phyloP scores from a whole-genome alignment of 2,797 vertebrate genomes.

The Leptodactylus fallax region DNA sequence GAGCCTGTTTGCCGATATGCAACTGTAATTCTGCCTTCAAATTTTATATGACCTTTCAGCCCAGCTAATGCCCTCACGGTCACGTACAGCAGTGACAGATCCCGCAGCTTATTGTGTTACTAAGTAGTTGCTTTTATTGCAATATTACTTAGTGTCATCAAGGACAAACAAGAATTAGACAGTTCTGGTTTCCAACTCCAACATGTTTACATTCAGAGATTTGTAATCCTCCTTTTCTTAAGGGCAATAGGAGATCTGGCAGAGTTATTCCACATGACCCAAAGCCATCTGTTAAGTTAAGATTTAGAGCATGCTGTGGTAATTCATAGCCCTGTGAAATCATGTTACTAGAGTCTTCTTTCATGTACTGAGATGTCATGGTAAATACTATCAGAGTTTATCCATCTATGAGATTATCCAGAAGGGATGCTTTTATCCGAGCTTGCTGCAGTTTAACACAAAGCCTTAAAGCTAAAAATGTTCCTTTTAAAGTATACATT shows the following conservation, averaged over 20 bases:
- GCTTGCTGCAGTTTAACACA: conserved; percentile 62
- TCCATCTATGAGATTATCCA: conserved; percentile 64
- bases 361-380: conserved; percentile 64
- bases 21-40: background rate
- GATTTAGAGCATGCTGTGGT: conserved; percentile 63
- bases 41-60: conserved; percentile 17
- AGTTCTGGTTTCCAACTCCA: conserved; percentile 58
- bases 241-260: conserved; percentile 60
- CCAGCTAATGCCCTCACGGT: conserved; percentile 15
- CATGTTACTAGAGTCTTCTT: conserved; percentile 62
- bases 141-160: conserved; percentile 56
- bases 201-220: conserved; percentile 53
- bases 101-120: conserved; percentile 35
- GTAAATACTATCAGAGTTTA: conserved; percentile 63
- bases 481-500: conserved; percentile 53
- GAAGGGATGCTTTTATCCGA: conserved; percentile 62
- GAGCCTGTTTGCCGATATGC: background rate
- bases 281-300: conserved; percentile 64
- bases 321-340: conserved; percentile 63
- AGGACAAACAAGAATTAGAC: conserved; percentile 59
- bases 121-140: conserved; percentile 46
- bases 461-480: conserved; percentile 62
- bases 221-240: conserved; percentile 62
- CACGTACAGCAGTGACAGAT: conserved; percentile 14
- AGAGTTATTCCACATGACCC: conserved; percentile 59